Evolutionary conservation across 2,888 invertebrate genomes (phyloP), one percentile per base, ranked within the genome.

Genomic region (Eilema depressum): DNA sequence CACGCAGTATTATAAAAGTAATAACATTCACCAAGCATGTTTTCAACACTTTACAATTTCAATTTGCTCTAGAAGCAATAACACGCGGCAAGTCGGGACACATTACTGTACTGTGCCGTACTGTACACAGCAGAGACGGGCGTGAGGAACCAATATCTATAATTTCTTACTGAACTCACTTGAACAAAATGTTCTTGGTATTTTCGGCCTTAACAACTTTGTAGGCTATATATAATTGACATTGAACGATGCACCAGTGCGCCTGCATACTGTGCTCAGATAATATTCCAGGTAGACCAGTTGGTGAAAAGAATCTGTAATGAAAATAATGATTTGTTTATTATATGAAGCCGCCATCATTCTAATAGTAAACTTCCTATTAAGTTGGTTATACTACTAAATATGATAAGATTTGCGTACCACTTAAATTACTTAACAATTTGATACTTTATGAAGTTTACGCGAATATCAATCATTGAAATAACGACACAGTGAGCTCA

Each of bases 11-110:
- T 53, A 53, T 7, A 53, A 53, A 53, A 5, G 1, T 47, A 20
- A 47, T n/a, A 53, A 53, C 53, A n/a, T 10, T 10, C 0, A 14
- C 7, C 20, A 53, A n/a, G n/a, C 10, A n/a, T 53, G 10, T 53
- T n/a, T 10, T 10, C 10, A 53, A n/a, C 53, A 53, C 53, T 53
- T 53, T n/a, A 8, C n/a, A 53, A n/a, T 66, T 66, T 60, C 66
- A 66, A 60, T 66, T 66, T 66, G 41, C 28, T 11, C n/a, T 60
- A 28, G 41, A 59, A 60, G 26, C 60, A 28, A 47, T 66, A 66
- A 61, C 17, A 61, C 23, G 30, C 10, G 28, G 28, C 12, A 61
- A 28, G 47, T 61, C 28, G 28, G 47, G 23, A 12, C 12, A n/a
- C 17, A 30, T 47, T 30, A 61, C 47, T 47, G 67, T 61, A 14